Evolutionary conservation across 2,888 invertebrate genomes (phyloP).

Genomic region (Lacanobia oleracea): DNA sequence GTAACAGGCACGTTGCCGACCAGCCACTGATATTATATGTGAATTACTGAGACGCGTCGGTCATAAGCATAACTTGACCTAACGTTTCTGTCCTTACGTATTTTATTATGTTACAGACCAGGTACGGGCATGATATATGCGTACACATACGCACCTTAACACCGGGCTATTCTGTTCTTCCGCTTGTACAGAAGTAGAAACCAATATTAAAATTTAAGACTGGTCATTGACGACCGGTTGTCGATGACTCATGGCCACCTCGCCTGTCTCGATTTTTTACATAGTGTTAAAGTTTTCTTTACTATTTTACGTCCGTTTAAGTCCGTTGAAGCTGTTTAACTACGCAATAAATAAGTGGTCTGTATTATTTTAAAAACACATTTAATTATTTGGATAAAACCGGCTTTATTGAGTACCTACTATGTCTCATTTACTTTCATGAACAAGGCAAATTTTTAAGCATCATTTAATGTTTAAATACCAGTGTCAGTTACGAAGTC

Average conservation of each 20-base stretch:
- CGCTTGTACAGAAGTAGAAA: slow-evolving; percentile 5
- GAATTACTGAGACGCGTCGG: neutral
- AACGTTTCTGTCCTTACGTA: neutral
- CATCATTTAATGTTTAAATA: neutral
- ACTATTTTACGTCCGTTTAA: too few relatives aligned
- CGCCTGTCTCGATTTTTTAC: neutral
- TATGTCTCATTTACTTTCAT: neutral
- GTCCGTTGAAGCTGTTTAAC: neutral
- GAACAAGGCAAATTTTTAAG: neutral
- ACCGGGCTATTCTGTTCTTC: slow-evolving; percentile 1
- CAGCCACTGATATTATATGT: neutral
- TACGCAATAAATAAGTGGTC: neutral
- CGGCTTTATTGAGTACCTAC: neutral
- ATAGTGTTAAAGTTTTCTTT: neutral
- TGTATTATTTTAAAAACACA: neutral
- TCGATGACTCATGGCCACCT: slow-evolving; percentile 28
- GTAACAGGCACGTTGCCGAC: too few relatives aligned
- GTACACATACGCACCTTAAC: neutral
- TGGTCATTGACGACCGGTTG: slow-evolving; percentile 2
- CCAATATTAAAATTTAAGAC: slow-evolving; percentile 21
- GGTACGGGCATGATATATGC: too few relatives aligned
- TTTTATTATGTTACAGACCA: neutral
- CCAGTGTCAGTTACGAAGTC: neutral
- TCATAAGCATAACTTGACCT: neutral
- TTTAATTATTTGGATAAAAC: neutral